Evolutionary conservation across 1,140 invertebrate species (phyloP), one percentile per base, ranked within the genome.

Genomic region (Nomia melanderi): DNA sequence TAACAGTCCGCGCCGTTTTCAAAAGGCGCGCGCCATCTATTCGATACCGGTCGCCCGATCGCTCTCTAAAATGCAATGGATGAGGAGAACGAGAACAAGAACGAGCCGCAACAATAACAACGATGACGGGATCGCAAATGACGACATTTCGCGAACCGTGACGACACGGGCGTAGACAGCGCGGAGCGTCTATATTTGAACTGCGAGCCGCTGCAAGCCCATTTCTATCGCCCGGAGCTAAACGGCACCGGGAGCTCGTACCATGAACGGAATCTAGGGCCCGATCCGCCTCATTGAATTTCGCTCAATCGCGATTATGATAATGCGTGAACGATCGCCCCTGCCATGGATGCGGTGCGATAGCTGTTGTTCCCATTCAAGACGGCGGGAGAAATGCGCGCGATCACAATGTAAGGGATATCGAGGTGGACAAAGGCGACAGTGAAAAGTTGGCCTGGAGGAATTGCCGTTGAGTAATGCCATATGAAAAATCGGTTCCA

Each of bases 221-320:
- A 81, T 87, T 86, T 83, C 86, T 80, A 81, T 83, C 86, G 84
- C 74, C 77, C 44, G 66, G 63, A 72, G 82, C 86, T 87, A 83
- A 88, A 85, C 82, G 87, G 79, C 80, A 86, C 60, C 57, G 81
- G n/a, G 69, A 78, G 80, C 78, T 81, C 50, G 71, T 71, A 59
- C 87, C 86, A 85, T 87, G 87, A 88, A 87, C 78, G 83, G 84
- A 87, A 88, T 88, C 82, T 82, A 79, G 81, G 75, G 36, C 73
- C 81, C 67, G 84, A 85, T 86, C 77, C 84, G 83, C 78, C 83
- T 85, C 83, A 83, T 83, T 86, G 84, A 86, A 86, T 86, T 77
- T 66, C 77, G 83, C 74, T 85, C 83, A 71, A 86, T 86, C 78
- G 81, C 81, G 80, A 86, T 86, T 84, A 86, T 82, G 83, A 86